phyloP scores from a whole-genome alignment of 2,797 vertebrate genomes.

The Microhierax caerulescens region DNA sequence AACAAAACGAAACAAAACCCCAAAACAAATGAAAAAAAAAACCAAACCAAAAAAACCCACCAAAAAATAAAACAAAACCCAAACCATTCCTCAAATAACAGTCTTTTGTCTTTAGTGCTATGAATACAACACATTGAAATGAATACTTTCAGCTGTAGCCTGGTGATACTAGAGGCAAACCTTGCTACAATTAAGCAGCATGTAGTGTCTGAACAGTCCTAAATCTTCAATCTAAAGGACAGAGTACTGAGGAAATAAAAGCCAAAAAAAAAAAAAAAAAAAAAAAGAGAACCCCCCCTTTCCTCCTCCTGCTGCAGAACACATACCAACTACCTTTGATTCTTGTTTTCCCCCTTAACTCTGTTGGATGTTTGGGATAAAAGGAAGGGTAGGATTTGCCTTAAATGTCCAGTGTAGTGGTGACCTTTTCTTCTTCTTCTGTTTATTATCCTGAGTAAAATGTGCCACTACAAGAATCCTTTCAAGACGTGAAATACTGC shows the following conservation, averaged over 20 bases:
- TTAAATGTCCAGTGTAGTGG: not conserved
- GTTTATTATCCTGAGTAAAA: conserved; percentile 27
- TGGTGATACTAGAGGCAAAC: not conserved
- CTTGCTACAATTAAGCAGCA: not conserved
- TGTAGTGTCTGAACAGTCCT: not conserved
- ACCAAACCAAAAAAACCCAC: not conserved
- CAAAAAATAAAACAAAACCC: no score
- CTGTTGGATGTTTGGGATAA: not conserved
- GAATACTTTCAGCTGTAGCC: not conserved
- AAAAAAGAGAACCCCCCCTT: not conserved
- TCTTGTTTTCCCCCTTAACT: not conserved
- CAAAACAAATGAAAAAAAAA: not conserved
- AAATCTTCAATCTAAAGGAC: not conserved
- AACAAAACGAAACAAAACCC: not conserved
- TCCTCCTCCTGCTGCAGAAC: not conserved
- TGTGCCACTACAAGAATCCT: conserved; percentile 14
- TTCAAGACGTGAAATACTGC: conserved; percentile 52
- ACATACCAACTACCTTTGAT: not conserved
- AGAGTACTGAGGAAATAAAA: not conserved
- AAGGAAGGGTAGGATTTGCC: not conserved
- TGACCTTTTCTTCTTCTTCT: conserved; percentile 8
- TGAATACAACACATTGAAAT: not conserved
- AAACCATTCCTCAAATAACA: not conserved
- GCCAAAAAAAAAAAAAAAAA: not conserved
- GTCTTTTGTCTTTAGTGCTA: not conserved